These are phyloP conservation scores for Platichthys flesus DNA, from an alignment of 2,113 vertebrate genomes.

Conservation along the genomic window DNA sequence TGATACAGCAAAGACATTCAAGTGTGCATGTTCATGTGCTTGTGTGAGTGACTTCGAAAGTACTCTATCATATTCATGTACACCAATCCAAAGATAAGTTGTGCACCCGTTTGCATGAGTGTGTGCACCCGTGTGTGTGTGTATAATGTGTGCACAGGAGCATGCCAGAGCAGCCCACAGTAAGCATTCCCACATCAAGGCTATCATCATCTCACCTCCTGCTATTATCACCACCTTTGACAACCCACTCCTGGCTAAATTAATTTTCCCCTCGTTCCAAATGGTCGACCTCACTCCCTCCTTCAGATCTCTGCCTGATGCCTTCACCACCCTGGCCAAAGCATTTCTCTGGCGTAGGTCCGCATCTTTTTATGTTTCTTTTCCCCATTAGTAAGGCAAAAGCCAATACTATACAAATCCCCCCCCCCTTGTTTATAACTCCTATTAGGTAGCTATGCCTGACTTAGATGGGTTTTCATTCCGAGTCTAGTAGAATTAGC, in stretches of 20 bases:
- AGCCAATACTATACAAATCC: slow-evolving; percentile 43
- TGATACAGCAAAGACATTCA: slow-evolving; percentile 41
- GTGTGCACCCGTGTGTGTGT: background rate
- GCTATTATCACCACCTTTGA: slow-evolving; percentile 73
- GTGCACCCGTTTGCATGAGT: background rate
- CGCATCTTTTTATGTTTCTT: slow-evolving; percentile 19
- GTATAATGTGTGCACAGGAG: slow-evolving; percentile 25
- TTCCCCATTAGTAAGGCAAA: slow-evolving; percentile 31
- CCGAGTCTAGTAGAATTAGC: slow-evolving; percentile 20
- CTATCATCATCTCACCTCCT: slow-evolving; percentile 73
- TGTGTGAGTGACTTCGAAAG: slow-evolving; percentile 31
- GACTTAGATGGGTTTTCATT: slow-evolving; percentile 40
- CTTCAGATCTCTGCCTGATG: slow-evolving; percentile 39
- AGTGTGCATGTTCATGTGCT: slow-evolving; percentile 16
- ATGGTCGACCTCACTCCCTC: slow-evolving; percentile 30
- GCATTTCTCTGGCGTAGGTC: slow-evolving; percentile 52
- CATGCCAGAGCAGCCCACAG: slow-evolving; percentile 38
- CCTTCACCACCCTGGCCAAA: slow-evolving; percentile 64
- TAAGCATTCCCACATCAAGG: slow-evolving; percentile 66
- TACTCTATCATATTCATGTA: slow-evolving; percentile 19
- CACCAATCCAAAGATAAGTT: slow-evolving; percentile 11
- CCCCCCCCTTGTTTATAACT: slow-evolving; percentile 7
- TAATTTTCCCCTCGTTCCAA: slow-evolving; percentile 73
- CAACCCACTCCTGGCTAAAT: slow-evolving; percentile 77
- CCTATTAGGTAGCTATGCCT: slow-evolving; percentile 25